phyloP scores from a whole-genome alignment of 2,797 vertebrate genomes.

The Amniataba percoides region DNA sequence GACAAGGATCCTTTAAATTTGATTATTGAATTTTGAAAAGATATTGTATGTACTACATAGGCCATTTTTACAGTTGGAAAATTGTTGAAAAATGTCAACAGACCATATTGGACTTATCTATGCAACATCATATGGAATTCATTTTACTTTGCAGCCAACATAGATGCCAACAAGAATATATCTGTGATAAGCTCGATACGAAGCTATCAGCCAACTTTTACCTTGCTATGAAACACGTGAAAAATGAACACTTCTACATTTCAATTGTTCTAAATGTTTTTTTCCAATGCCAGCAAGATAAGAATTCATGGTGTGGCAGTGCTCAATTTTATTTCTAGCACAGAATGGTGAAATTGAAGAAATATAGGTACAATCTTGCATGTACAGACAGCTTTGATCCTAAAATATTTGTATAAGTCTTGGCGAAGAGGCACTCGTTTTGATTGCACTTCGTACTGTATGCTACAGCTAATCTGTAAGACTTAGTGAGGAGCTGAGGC shows the following conservation, averaged over 20 bases:
- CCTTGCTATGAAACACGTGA: background rate
- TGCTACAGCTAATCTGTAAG: constrained; percentile 40
- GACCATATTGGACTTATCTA: background rate
- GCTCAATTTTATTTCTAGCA: background rate
- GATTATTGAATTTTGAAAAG: background rate
- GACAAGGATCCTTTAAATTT: background rate
- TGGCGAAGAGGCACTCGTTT: background rate
- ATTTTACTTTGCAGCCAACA: background rate
- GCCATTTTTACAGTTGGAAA: background rate
- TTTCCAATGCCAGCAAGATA: background rate
- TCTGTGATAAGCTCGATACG: background rate
- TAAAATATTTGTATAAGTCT: constrained; percentile 5
- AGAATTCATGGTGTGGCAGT: background rate
- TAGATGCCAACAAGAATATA: background rate
- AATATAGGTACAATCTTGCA: background rate
- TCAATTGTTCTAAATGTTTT: background rate
- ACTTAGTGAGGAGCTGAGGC: constrained; percentile 44
- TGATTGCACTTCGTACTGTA: constrained; percentile 24
- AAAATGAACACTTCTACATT: background rate
- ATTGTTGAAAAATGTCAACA: background rate
- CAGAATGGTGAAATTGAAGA: background rate
- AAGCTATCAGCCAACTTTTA: constrained; percentile 4
- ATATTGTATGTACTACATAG: background rate
- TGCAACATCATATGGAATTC: background rate
- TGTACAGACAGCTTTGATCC: constrained; percentile 3